A percentile compares a stretch with the other conserved stretches of the same genome.
phyloP scores from a whole-genome alignment of 2,888 invertebrate species.

The Selenia dentaria region DNA sequence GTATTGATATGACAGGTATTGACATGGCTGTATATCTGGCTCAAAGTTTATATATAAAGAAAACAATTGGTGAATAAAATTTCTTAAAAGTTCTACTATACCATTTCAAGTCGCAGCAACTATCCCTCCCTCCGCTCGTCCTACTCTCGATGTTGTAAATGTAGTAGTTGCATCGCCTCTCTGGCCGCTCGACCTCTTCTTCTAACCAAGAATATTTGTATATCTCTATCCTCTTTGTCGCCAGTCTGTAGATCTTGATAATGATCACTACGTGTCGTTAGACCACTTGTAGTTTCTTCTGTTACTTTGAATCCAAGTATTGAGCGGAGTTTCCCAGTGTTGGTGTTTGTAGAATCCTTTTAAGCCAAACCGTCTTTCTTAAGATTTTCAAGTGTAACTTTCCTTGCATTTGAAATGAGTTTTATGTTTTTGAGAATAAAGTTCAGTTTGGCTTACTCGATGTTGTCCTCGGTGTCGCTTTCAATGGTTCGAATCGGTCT shows the following conservation, averaged over 20 bases:
- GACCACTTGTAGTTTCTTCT: slow-evolving; percentile 82
- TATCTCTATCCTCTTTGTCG: slow-evolving; percentile 74
- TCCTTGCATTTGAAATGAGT: slow-evolving; percentile 17
- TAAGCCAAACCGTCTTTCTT: slow-evolving; percentile 61
- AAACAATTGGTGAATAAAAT: slow-evolving; percentile 30
- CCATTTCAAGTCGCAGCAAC: slow-evolving; percentile 75
- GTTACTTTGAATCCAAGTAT: slow-evolving; percentile 67
- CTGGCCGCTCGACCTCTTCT: slow-evolving; percentile 72
- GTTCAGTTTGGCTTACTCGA: slow-evolving; percentile 73
- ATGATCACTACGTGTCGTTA: slow-evolving; percentile 73
- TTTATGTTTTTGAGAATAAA: slow-evolving; percentile 27
- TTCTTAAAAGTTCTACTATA: slow-evolving; percentile 63
- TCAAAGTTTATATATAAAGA: too few species aligned
- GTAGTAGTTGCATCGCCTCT: slow-evolving; percentile 82
- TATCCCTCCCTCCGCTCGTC: slow-evolving; percentile 75
- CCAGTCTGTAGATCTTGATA: slow-evolving; percentile 71
- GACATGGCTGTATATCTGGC: too few species aligned
- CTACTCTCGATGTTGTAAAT: slow-evolving; percentile 80
- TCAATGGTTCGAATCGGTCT: slow-evolving; percentile 79
- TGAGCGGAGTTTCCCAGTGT: slow-evolving; percentile 75
- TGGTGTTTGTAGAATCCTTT: slow-evolving; percentile 71
- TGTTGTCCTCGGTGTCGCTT: slow-evolving; percentile 84
- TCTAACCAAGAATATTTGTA: slow-evolving; percentile 70
- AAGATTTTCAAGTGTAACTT: slow-evolving; percentile 13
- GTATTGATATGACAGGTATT: too few species aligned